Conservation (phyloP, 2,113 vertebrate species). For the Enhydra lutris region DNA sequence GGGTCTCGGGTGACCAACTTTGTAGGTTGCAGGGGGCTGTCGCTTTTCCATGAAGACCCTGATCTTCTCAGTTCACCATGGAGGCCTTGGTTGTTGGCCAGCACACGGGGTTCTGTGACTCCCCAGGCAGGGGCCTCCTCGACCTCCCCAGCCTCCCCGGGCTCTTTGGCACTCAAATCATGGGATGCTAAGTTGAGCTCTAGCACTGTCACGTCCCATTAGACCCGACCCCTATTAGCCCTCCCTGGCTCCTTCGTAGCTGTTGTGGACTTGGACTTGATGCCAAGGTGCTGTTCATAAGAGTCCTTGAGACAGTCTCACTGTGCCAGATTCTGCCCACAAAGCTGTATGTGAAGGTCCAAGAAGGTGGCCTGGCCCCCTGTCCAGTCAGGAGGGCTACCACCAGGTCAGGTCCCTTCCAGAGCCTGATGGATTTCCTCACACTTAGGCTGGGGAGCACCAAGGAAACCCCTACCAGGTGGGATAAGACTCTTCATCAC, state of each 20-base stretch:
- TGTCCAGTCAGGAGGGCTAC: fast-evolving
- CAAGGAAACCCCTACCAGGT: fast-evolving
- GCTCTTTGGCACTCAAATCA: background rate
- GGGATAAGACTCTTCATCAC: background rate
- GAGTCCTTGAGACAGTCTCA: fast-evolving
- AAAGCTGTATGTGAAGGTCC: fast-evolving
- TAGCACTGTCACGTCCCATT: fast-evolving
- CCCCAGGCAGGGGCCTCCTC: fast-evolving
- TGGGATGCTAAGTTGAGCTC: background rate
- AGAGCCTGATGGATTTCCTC: background rate
- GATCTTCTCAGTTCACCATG: no score
- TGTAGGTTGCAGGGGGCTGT: fast-evolving
- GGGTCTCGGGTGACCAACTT: no score
- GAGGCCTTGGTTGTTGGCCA: fast-evolving
- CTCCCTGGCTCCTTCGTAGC: fast-evolving
- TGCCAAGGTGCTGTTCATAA: fast-evolving
- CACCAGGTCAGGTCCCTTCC: fast-evolving
- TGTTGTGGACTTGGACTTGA: fast-evolving
- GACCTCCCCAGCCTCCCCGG: fast-evolving
- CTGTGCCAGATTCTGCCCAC: background rate
- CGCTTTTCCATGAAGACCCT: fast-evolving
- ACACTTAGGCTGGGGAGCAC: fast-evolving
- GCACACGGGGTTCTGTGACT: fast-evolving
- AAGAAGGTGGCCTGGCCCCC: fast-evolving
- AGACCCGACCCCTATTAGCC: fast-evolving